Conservation (phyloP, 2,888 invertebrate species). For the Acrocyrtus sp. region DNA sequence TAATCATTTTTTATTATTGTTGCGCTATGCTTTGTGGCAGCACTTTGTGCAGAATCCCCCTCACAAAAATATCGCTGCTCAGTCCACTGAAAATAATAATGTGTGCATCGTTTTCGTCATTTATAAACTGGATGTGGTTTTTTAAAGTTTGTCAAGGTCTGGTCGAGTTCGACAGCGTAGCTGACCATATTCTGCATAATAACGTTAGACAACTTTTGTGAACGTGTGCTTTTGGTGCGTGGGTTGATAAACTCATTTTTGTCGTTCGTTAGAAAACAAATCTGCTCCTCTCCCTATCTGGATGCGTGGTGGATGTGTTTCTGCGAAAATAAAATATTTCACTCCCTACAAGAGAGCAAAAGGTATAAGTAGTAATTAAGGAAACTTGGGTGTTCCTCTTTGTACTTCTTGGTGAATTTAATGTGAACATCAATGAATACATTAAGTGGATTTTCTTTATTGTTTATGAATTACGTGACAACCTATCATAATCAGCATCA, state of each 20-base stretch:
- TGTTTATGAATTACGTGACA: constrained; percentile 45
- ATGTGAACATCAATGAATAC: constrained; percentile 32
- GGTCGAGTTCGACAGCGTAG: no score
- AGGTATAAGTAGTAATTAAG: constrained; percentile 45
- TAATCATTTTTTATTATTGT: no score
- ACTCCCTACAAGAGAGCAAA: constrained; percentile 20
- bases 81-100: no score
- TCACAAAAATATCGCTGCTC: no score
- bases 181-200: no score
- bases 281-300: background rate
- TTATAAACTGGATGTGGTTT: no score
- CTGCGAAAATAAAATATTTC: background rate
- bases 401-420: constrained; percentile 36
- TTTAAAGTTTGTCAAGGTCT: no score
- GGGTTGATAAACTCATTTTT: constrained; percentile 37
- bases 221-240: constrained; percentile 25
- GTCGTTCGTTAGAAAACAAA: background rate
- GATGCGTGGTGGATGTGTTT: background rate
- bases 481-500: constrained; percentile 5
- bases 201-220: no score
- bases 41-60: no score
- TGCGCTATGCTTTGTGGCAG: no score
- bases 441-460: constrained; percentile 17
- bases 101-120: no score
- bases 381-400: constrained; percentile 47